Evolutionary conservation across 2,797 vertebrate species (phyloP), one percentile per base, ranked within the genome.

Genomic region (Rousettus madagascariensis): DNA sequence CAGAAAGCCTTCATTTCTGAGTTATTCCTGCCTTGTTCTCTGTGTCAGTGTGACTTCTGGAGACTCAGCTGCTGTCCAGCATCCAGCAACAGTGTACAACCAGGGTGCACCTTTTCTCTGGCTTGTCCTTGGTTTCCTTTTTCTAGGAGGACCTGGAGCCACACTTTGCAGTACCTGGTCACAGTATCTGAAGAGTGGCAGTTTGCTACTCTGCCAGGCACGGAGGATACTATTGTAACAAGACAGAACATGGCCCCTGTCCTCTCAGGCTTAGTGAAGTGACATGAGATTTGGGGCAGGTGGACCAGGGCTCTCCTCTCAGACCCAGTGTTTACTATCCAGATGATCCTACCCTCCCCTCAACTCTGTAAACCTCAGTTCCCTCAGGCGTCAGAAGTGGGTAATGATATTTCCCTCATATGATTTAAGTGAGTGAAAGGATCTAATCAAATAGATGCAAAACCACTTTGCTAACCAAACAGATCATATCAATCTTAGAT

Each of bases 321-420:
- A 91, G 65, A 11, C 69, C 20, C 20, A 66, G 43, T 15, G 16
- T 38, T 87, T 82, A 93, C 22, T 43, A 8, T 28, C 59, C 0
- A 0, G 9, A 33, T 96, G 93, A 59, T 43, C 80, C 86, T 63
- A 78, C 49, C 20, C 5, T 2, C 68, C 66, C 71, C 24, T 95
- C 66, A 96, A 69, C 74, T 89, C 89, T 30, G 69, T 61, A 90
- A 93, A 82, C 69, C 66, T 79, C 86, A 51, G 41, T 57, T 95
- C 71, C 61, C 55, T 87, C 10, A 0, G 22, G 61, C 36, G 74
- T 90, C 72, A 43, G 51, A 79, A 57, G 22, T 69, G 43, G 4
- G 20, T n/a, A n/a, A 20, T 33, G 83, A 89, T 36, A 15, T n/a
- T 61, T 90, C 22, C 53, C 24, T 86, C 55, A 20, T 5, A 22